phyloP scores from a whole-genome alignment of 2,888 invertebrate genomes.

The Hedya salicella region DNA sequence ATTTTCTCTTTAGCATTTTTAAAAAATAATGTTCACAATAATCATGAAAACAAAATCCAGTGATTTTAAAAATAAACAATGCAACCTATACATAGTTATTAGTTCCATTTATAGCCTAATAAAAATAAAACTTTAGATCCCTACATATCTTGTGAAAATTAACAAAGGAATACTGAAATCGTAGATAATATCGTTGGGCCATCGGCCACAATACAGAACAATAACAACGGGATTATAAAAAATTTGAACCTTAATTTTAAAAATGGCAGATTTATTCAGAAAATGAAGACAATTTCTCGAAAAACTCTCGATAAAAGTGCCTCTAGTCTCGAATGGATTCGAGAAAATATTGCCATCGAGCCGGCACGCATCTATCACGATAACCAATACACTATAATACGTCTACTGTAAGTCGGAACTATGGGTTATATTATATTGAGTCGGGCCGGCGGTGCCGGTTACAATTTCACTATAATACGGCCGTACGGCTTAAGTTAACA shows the following conservation, averaged over 20 bases:
- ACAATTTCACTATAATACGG: slow-evolving; percentile 70
- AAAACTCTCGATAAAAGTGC: slow-evolving; percentile 56
- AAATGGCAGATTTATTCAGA: slow-evolving; percentile 62
- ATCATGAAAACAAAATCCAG: slow-evolving; percentile 70
- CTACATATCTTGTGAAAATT: slow-evolving; percentile 67
- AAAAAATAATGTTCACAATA: slow-evolving; percentile 77
- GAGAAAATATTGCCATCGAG: slow-evolving; percentile 25
- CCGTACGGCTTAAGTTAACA: slow-evolving; percentile 45
- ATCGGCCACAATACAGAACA: slow-evolving; percentile 66
- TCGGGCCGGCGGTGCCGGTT: slow-evolving; percentile 60
- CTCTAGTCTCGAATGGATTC: slow-evolving; percentile 10
- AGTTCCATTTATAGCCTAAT: slow-evolving; percentile 66
- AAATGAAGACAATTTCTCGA: slow-evolving; percentile 58
- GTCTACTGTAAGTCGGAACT: slow-evolving; percentile 67
- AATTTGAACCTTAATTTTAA: slow-evolving; percentile 64
- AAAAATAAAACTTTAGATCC: slow-evolving; percentile 60
- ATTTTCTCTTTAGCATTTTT: slow-evolving; percentile 79
- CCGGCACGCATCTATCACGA: slow-evolving; percentile 5
- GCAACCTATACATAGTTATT: slow-evolving; percentile 67
- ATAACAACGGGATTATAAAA: slow-evolving; percentile 75
- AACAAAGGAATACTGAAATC: slow-evolving; percentile 69
- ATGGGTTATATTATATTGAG: slow-evolving; percentile 56
- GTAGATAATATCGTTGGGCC: slow-evolving; percentile 64
- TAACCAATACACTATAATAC: slow-evolving; percentile 61
- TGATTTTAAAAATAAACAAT: slow-evolving; percentile 65